phyloP scores from a whole-genome alignment of 2,797 vertebrate genomes.

The Manis crassicaudata region DNA sequence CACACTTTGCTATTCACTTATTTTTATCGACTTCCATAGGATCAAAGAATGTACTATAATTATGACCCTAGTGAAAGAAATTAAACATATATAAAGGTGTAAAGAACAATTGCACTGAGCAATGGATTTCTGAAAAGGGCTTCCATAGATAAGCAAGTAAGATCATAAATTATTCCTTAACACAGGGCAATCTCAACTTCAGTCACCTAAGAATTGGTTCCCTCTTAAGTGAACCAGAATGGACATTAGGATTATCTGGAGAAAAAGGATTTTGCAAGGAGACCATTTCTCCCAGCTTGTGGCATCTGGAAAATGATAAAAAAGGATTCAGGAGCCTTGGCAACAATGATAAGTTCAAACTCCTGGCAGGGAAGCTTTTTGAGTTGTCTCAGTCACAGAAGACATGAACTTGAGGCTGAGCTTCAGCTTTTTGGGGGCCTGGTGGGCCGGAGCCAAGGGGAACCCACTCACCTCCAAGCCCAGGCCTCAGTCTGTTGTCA shows the following conservation, averaged over 20 bases:
- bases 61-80: neutral
- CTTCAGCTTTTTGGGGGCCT: rapidly evolving
- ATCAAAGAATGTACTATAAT: neutral
- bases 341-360: neutral
- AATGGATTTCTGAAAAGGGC: neutral
- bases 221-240: neutral
- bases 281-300: neutral
- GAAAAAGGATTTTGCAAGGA: neutral
- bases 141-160: neutral
- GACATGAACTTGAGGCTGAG: too few relatives aligned
- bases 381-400: neutral
- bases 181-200: neutral
- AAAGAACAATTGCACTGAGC: neutral
- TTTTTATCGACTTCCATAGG: neutral
- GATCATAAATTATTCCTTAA: rapidly evolving
- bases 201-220: neutral
- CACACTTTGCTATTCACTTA: neutral
- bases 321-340: neutral
- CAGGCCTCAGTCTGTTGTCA: conserved; percentile 95
- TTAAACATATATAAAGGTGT: neutral
- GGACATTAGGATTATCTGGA: neutral
- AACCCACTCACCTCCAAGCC: conserved; percentile 90
- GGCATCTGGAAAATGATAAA: neutral
- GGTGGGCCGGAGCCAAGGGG: rapidly evolving
- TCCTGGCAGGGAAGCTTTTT: neutral